These are phyloP conservation scores for Dioctria linearis DNA, from an alignment of 2,888 invertebrate genomes.

Conservation along the genomic window DNA sequence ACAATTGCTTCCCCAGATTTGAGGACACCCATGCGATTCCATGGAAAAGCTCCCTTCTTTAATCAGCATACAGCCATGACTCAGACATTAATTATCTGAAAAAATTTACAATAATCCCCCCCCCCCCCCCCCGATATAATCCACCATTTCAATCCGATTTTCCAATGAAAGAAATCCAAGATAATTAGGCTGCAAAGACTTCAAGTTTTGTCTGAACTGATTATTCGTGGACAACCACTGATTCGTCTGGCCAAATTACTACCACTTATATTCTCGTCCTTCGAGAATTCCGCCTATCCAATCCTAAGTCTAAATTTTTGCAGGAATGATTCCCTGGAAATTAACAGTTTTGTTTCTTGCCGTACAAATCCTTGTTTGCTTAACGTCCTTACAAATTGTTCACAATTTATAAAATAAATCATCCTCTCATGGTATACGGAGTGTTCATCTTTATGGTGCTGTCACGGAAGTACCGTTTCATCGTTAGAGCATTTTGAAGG, in stretches of 20 bases:
- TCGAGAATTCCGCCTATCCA: neutral
- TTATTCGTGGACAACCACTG: constrained; percentile 13
- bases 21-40: neutral
- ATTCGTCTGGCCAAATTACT: constrained; percentile 40
- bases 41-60: constrained; percentile 49
- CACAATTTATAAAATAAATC: constrained; percentile 59
- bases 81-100: constrained; percentile 50
- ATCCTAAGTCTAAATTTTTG: neutral
- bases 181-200: constrained; percentile 20
- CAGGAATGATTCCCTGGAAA: constrained; percentile 7
- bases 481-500: constrained; percentile 41
- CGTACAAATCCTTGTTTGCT: constrained; percentile 57
- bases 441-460: constrained; percentile 3
- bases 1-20: neutral
- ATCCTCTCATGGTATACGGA: constrained; percentile 50
- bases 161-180: neutral
- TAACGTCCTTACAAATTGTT: constrained; percentile 59
- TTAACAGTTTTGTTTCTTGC: constrained; percentile 24
- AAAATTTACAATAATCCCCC: no score
- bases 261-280: constrained; percentile 31
- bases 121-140: constrained; percentile 46
- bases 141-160: constrained; percentile 45
- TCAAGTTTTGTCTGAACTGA: neutral
- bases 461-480: constrained; percentile 18
- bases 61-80: constrained; percentile 53